Evolutionary conservation across 2,797 vertebrate species (phyloP).

Genomic region (Channallabes apus): DNA sequence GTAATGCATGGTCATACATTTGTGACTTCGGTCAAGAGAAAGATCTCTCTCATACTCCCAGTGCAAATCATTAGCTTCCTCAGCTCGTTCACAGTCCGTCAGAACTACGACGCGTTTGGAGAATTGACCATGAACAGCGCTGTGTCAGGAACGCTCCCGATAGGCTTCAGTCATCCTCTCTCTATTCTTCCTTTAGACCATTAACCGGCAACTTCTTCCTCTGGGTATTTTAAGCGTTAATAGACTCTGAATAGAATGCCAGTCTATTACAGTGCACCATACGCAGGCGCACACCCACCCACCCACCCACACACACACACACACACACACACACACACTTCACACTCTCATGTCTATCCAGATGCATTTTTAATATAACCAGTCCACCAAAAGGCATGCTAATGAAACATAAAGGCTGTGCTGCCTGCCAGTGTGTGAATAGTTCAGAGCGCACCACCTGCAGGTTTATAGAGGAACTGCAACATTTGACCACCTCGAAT

Average conservation of each 20-base stretch:
- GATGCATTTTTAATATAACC: conserved; percentile 3
- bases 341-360: not conserved
- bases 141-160: not conserved
- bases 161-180: not conserved
- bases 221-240: not conserved
- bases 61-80: conserved; percentile 4
- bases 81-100: not conserved
- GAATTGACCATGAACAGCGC: not conserved
- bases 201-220: not conserved
- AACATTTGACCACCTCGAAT: no score
- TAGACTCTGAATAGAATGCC: not conserved
- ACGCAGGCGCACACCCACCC: no score
- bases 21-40: not conserved
- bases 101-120: not conserved
- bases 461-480: no score
- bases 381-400: not conserved
- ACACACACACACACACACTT: not conserved
- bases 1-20: no score
- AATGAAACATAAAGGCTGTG: no score
- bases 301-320: no score
- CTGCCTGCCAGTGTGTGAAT: no score
- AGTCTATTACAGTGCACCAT: not conserved
- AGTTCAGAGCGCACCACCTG: no score
- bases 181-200: not conserved
- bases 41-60: not conserved